Evolutionary conservation across 2,113 vertebrate species (phyloP), one percentile per base, ranked within the genome.

Genomic region (Gopherus flavomarginatus): DNA sequence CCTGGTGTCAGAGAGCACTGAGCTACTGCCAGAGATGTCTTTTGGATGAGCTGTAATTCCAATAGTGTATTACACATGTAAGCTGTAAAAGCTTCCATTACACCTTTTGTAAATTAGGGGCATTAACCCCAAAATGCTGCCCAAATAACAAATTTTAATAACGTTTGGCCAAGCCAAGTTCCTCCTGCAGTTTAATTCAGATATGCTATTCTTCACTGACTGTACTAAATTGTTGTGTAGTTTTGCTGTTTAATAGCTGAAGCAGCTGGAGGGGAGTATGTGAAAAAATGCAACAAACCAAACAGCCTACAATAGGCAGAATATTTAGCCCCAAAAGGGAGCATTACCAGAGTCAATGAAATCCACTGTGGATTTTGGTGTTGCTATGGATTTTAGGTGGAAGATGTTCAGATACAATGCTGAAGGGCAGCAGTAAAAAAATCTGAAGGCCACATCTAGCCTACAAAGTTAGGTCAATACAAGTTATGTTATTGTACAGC

Each of bases 121-220:
- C 92, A 31, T 93, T 95, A 95, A 95, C 95, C 85, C 72, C 89
- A 92, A 91, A 94, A 83, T 92, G 52, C 87, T 95, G 94, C 72
- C 83, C 72, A 90, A 87, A 96, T 86, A 94, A 89, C 53, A 82
- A 86, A 42, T 86, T 94, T 88, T 90, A 92, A n/a, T 89, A 95
- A 84, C 90, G 89, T 81, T 53, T 78, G 77, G 81, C 86, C 83
- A 89, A 94, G 44, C 44, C 85, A 92, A 92, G 80, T 92, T 92
- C 12, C 44, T 44, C 47, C 49, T 90, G 1, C 83, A 90, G 86
- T 65, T 57, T 65, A 0, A 53, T 79, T 31, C 78, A 56, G 27
- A 19, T 80, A 56, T 52, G 77, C 29, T 21, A 77, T 82, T 80
- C 80, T 90, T 95, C 91, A 82, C 69, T 94, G 86, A 78, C 44